Evolutionary conservation across 2,797 vertebrate species (phyloP).

Genomic region (Capromys pilorides): DNA sequence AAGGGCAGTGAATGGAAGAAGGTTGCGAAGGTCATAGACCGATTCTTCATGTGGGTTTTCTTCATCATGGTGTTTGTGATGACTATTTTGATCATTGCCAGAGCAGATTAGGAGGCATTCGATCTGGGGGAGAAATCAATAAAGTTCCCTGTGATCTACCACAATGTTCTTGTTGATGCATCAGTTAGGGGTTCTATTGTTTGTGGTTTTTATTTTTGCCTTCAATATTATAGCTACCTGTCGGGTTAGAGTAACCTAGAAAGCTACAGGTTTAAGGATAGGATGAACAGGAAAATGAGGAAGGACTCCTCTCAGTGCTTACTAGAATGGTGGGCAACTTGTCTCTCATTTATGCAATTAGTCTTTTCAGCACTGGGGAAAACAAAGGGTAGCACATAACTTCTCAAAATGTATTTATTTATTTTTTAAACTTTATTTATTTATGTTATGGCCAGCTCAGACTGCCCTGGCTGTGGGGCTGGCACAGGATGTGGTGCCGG

Average conservation of each 20-base stretch:
- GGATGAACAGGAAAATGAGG: neutral
- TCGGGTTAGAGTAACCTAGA: constrained; percentile 20
- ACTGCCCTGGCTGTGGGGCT: too few species aligned
- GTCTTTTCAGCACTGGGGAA: neutral
- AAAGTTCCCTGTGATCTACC: neutral
- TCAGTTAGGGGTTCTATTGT: neutral
- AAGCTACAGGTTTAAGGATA: neutral
- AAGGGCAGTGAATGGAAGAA: constrained; percentile 98
- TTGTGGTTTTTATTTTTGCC: constrained; percentile 32
- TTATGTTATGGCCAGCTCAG: too few species aligned
- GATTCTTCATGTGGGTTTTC: constrained; percentile 99
- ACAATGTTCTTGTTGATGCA: neutral
- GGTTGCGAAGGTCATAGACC: constrained; percentile 98
- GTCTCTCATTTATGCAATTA: neutral
- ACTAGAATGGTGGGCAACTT: neutral
- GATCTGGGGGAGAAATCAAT: neutral
- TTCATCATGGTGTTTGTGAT: constrained; percentile 99
- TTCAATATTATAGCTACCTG: neutral
- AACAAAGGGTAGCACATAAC: neutral
- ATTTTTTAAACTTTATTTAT: too few species aligned
- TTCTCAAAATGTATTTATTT: neutral
- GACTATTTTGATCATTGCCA: constrained; percentile 95
- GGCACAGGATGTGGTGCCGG: too few species aligned
- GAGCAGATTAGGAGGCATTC: constrained; percentile 85
- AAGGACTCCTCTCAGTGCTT: neutral